These are phyloP conservation scores for Eilema depressum DNA, from an alignment of 2,888 invertebrate species.

Conservation along the genomic window DNA sequence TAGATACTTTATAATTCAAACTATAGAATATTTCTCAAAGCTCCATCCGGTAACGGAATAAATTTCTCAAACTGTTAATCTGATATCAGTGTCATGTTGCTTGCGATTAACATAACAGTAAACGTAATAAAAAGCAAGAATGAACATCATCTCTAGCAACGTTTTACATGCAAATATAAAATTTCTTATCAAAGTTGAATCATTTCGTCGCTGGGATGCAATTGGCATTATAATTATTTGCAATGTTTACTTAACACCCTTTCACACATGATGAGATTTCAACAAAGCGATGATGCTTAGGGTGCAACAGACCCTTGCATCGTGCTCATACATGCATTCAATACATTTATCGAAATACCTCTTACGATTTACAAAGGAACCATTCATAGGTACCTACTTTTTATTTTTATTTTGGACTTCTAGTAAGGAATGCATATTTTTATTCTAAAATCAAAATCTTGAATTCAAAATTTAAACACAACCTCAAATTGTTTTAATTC, in stretches of 20 bases:
- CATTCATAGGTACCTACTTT: conserved; percentile 25
- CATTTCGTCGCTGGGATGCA: conserved; percentile 74
- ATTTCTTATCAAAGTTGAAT: conserved; percentile 79
- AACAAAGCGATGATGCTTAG: conserved; percentile 69
- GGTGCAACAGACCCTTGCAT: conserved; percentile 61
- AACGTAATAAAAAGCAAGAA: conserved; percentile 74
- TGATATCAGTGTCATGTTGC: conserved; percentile 86
- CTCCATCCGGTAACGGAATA: conserved; percentile 57
- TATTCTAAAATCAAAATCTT: background rate
- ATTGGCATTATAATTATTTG: conserved; percentile 86
- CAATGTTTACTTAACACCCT: conserved; percentile 88
- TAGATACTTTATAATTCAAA: conserved; percentile 21
- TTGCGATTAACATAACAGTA: conserved; percentile 81
- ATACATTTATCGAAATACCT: conserved; percentile 64
- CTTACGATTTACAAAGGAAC: conserved; percentile 61
- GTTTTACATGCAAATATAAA: conserved; percentile 83
- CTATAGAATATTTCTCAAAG: conserved; percentile 33
- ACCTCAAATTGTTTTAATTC: background rate
- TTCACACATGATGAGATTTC: conserved; percentile 85
- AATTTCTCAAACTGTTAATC: conserved; percentile 77
- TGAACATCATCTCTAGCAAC: conserved; percentile 71
- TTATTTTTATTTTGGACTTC: background rate
- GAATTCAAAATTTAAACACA: background rate
- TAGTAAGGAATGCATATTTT: background rate
- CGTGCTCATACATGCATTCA: conserved; percentile 46